These are phyloP conservation scores for Cheilosia vulpina DNA, from an alignment of 2,888 invertebrate species.

Conservation along the genomic window DNA sequence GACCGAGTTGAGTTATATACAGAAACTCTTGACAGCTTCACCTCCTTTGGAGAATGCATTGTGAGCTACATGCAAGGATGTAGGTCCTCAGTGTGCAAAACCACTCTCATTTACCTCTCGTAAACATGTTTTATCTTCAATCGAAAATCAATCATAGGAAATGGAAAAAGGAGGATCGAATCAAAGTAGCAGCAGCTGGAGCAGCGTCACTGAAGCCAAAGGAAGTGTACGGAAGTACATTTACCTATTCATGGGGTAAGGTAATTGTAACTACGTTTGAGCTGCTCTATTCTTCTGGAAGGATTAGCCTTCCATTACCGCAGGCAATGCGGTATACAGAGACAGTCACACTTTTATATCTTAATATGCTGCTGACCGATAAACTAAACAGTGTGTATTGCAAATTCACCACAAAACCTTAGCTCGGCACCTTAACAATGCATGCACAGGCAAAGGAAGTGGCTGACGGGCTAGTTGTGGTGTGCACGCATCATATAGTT, in stretches of 20 bases:
- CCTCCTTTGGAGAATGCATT: slow-evolving; percentile 22
- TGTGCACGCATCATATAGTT: neutral
- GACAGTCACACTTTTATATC: slow-evolving; percentile 11
- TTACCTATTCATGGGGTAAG: slow-evolving; percentile 10
- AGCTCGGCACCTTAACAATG: neutral
- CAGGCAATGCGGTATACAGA: slow-evolving; percentile 29
- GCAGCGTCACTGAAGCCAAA: slow-evolving; percentile 5
- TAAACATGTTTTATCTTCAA: slow-evolving; percentile 66
- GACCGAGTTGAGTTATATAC: slow-evolving; percentile 17
- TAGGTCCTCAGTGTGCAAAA: slow-evolving; percentile 54
- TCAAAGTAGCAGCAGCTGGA: slow-evolving; percentile 9
- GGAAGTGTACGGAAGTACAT: neutral
- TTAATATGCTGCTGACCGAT: neutral
- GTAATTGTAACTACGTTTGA: slow-evolving; percentile 39
- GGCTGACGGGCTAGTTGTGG: neutral
- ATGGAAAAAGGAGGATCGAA: slow-evolving; percentile 46
- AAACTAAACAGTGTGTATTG: neutral
- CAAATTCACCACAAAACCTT: neutral
- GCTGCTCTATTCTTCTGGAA: slow-evolving; percentile 4
- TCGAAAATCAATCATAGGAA: slow-evolving; percentile 66
- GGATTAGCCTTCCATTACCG: slow-evolving; percentile 12
- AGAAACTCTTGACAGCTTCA: slow-evolving; percentile 36
- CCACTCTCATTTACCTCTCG: slow-evolving; percentile 57
- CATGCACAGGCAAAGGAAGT: neutral
- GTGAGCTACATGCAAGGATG: slow-evolving; percentile 10